Conservation (phyloP, 1,140 invertebrate species). For the Centruroides sculpturatus region DNA sequence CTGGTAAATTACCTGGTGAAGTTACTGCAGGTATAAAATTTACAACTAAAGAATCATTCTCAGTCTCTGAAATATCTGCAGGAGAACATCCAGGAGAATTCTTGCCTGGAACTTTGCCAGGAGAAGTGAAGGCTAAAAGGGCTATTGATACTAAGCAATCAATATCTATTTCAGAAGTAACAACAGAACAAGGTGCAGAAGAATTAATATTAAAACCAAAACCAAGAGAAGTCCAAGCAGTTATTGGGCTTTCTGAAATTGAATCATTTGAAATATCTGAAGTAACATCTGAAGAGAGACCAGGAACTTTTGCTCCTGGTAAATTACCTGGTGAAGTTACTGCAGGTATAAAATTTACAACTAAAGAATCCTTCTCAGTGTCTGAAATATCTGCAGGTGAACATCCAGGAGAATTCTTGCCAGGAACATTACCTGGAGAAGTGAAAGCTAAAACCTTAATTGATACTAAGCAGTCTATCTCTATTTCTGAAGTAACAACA, state of each 20-base stretch:
- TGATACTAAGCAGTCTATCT: not conserved
- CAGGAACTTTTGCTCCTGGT: constrained; percentile 2
- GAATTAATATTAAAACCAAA: constrained; percentile 1
- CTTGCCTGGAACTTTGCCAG: constrained; percentile 9
- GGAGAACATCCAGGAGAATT: constrained; percentile 6
- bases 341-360: constrained; percentile 1
- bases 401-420: constrained; percentile 10
- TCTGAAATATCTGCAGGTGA: constrained; percentile 13
- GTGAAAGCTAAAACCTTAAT: constrained; percentile 8
- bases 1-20: constrained; percentile 4
- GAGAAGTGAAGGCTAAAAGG: constrained; percentile 2
- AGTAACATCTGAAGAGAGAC: constrained; percentile 4
- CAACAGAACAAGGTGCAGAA: constrained; percentile 4
- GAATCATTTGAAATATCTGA: constrained; percentile 10
- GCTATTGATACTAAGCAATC: constrained; percentile 9
- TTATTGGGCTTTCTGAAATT: not conserved
- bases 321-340: constrained; percentile 3
- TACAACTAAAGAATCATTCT: constrained; percentile 2
- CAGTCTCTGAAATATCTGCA: constrained; percentile 2
- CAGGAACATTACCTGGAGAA: constrained; percentile 8
- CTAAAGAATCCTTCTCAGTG: constrained; percentile 8
- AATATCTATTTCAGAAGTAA: constrained; percentile 12
- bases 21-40: not conserved
- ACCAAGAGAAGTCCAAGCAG: not conserved
- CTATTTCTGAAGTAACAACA: not conserved